phyloP scores from a whole-genome alignment of 1,140 invertebrate species.

The Cydia pomonella region DNA sequence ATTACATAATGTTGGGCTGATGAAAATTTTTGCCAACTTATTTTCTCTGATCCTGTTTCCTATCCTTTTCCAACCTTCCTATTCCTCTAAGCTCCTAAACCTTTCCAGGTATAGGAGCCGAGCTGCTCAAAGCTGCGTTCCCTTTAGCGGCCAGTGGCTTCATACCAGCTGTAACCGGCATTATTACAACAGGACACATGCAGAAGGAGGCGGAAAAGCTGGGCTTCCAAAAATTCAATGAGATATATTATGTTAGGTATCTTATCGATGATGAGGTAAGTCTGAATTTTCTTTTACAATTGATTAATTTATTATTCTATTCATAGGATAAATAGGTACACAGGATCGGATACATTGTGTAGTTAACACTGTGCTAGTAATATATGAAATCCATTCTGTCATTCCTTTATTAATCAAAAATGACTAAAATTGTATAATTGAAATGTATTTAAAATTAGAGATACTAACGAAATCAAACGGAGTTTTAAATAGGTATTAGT shows the following conservation, averaged over 20 bases:
- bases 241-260: conserved; percentile 82
- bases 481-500: no score
- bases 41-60: not conserved
- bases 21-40: not conserved
- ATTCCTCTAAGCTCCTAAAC: not conserved
- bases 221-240: conserved; percentile 77
- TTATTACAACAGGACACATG: conserved; percentile 77
- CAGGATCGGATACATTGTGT: no score
- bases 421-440: no score
- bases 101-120: conserved; percentile 72
- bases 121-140: conserved; percentile 75
- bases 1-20: no score
- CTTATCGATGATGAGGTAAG: conserved; percentile 73
- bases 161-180: conserved; percentile 77
- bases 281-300: no score
- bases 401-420: no score
- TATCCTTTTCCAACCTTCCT: not conserved
- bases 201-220: conserved; percentile 77
- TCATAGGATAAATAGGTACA: not conserved
- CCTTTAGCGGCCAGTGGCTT: conserved; percentile 73
- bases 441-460: no score
- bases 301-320: conserved; percentile 12
- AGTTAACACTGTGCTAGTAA: no score
- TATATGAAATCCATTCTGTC: no score
- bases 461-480: no score